A percentile compares a stretch with the other conserved stretches of the same genome.
These are phyloP conservation scores for Chaetophractus vellerosus DNA, from an alignment of 2,797 vertebrate genomes.

Conservation along the genomic window DNA sequence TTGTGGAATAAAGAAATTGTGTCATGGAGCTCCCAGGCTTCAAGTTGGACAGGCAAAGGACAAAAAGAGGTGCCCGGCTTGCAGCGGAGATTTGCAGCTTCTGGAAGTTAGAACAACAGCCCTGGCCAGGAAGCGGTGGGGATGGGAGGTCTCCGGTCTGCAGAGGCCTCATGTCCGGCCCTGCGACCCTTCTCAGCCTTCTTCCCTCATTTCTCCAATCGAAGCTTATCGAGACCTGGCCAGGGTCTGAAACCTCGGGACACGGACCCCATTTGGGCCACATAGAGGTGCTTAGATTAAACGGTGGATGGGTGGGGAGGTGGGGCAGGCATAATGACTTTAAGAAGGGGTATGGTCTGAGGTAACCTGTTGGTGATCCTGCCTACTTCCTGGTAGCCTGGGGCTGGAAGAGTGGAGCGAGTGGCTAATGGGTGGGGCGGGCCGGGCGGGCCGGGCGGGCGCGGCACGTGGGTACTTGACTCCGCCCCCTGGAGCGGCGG, in stretches of 20 bases:
- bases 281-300: neutral
- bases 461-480: neutral
- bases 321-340: neutral
- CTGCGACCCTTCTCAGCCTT: neutral
- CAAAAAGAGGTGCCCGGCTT: neutral
- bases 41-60: neutral
- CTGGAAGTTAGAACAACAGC: neutral
- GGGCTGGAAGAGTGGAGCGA: accelerated
- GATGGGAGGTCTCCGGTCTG: neutral
- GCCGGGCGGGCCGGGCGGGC: neutral
- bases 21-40: no score
- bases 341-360: neutral
- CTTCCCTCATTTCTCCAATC: neutral
- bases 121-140: neutral
- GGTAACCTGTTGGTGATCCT: neutral
- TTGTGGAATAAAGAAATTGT: neutral
- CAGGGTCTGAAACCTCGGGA: neutral
- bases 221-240: neutral
- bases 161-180: neutral
- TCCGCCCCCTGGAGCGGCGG: neutral
- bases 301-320: neutral
- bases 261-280: neutral
- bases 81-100: neutral
- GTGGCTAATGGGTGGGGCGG: neutral
- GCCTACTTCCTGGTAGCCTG: neutral